Evolutionary conservation across 2,113 vertebrate genomes (phyloP).

Genomic region (Pandion haliaetus): DNA sequence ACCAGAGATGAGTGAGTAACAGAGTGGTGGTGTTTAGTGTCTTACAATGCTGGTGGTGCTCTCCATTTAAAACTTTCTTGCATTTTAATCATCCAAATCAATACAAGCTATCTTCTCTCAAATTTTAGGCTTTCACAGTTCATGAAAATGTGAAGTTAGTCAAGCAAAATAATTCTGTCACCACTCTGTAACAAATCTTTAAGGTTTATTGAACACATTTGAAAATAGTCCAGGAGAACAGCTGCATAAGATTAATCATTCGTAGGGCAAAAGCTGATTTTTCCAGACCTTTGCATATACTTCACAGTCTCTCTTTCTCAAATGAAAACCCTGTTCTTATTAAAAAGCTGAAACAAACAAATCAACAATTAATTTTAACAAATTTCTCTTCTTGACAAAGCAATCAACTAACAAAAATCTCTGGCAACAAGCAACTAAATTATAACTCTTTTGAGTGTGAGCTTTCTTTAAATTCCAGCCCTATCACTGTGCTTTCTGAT

Average conservation of each 20-base stretch:
- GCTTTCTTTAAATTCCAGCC: neutral
- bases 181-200: conserved; percentile 27
- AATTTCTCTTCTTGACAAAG: neutral
- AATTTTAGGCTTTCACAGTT: conserved; percentile 26
- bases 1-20: neutral
- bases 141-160: conserved; percentile 11
- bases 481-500: neutral
- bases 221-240: conserved; percentile 46
- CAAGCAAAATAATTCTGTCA: conserved; percentile 23
- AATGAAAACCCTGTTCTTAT: neutral
- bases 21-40: neutral
- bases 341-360: neutral
- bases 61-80: neutral
- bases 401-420: neutral
- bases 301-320: neutral
- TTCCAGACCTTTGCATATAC: neutral
- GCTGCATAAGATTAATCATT: conserved; percentile 42
- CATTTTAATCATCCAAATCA: conserved; percentile 1
- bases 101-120: neutral
- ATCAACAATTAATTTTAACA: neutral
- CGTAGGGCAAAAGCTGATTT: neutral
- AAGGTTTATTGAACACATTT: conserved; percentile 39
- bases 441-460: neutral
- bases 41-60: neutral
- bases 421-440: neutral